phyloP scores from a whole-genome alignment of 2,797 vertebrate species.

The Anas flavirostris region DNA sequence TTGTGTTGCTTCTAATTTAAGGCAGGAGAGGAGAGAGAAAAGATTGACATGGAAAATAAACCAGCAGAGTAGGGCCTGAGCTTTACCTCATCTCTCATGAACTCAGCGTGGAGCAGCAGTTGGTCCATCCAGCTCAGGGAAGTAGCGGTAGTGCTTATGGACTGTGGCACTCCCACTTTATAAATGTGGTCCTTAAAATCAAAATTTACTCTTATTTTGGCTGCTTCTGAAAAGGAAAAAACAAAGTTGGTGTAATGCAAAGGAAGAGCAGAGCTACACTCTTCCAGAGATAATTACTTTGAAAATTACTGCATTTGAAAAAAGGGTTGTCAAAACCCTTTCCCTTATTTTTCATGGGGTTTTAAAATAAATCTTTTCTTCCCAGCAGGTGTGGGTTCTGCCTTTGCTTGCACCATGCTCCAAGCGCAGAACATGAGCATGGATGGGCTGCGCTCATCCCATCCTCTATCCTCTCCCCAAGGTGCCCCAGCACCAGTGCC shows the following conservation, averaged over 20 bases:
- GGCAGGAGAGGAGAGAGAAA: neutral
- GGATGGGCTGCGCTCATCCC: neutral
- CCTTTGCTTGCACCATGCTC: neutral
- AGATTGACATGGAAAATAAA: neutral
- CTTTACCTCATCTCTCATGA: neutral
- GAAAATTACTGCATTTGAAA: slow-evolving; percentile 44
- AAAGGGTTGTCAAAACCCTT: slow-evolving; percentile 1
- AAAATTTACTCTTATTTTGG: neutral
- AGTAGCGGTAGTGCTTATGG: neutral
- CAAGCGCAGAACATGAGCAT: neutral
- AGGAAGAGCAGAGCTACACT: slow-evolving; percentile 29
- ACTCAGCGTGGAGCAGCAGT: neutral
- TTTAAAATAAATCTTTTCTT: neutral
- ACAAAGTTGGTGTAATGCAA: neutral
- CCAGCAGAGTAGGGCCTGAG: neutral
- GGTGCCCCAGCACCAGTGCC: accelerated
- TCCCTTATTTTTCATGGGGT: neutral
- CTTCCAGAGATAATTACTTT: slow-evolving; percentile 49
- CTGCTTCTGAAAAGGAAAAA: slow-evolving; percentile 15
- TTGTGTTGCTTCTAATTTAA: neutral
- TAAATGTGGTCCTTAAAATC: neutral
- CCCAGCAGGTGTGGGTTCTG: neutral
- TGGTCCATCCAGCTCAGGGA: neutral
- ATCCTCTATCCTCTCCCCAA: neutral
- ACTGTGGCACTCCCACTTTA: neutral